Conservation (phyloP, 1,140 invertebrate species). For the Aphidius ervi region DNA sequence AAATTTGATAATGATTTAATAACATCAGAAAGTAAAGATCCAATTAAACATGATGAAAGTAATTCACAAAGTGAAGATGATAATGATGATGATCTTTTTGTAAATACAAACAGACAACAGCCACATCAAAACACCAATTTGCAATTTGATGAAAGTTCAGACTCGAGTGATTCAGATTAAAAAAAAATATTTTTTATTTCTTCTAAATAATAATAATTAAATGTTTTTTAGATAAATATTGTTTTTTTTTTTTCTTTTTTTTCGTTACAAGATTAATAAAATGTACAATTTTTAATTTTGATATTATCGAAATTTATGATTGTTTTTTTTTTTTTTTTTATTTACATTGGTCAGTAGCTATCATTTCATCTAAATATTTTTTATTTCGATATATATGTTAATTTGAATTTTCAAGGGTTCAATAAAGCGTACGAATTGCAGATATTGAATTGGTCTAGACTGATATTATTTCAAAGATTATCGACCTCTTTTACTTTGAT, state of each 20-base stretch:
- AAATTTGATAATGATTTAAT: constrained; percentile 51
- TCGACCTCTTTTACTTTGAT: too few relatives aligned
- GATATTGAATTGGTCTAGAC: too few relatives aligned
- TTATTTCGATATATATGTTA: too few relatives aligned
- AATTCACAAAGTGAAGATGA: constrained; percentile 24
- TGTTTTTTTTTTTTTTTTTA: neutral
- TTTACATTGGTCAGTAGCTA: neutral
- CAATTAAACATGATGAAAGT: constrained; percentile 27
- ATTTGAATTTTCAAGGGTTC: too few relatives aligned
- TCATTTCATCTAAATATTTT: too few relatives aligned
- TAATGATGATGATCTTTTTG: constrained; percentile 54
- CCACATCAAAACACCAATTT: constrained; percentile 19
- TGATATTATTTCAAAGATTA: too few relatives aligned
- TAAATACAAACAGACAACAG: constrained; percentile 55
- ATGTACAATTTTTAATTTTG: too few relatives aligned
- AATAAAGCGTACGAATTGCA: too few relatives aligned
- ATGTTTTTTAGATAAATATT: neutral
- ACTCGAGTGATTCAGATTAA: constrained; percentile 27
- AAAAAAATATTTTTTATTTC: neutral
- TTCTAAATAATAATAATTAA: too few relatives aligned
- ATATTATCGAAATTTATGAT: too few relatives aligned
- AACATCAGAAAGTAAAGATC: constrained; percentile 24
- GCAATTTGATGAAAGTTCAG: constrained; percentile 22
- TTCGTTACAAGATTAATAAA: neutral
- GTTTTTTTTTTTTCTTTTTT: neutral